A percentile compares a stretch with the other conserved stretches of the same genome.
These are phyloP conservation scores for Corythornis cristatus DNA, from an alignment of 2,113 vertebrate species.

Conservation along the genomic window DNA sequence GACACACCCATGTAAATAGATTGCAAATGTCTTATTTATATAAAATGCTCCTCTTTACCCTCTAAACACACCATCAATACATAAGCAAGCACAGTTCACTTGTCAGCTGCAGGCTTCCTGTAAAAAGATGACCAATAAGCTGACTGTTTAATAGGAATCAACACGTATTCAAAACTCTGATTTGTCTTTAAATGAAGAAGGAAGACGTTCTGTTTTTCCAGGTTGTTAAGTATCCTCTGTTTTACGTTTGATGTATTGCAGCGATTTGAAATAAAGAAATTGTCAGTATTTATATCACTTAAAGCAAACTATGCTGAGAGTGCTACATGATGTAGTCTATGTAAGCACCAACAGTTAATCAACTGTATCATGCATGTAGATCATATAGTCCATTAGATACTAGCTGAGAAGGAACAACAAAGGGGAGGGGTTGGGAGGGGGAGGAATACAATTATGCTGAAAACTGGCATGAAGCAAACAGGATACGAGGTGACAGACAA, in stretches of 20 bases:
- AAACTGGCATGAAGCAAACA: conserved; percentile 67
- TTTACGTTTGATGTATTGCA: conserved; percentile 59
- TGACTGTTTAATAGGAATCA: conserved; percentile 31
- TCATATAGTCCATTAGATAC: conserved; percentile 68
- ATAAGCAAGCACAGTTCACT: conserved; percentile 16
- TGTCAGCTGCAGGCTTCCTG: background rate
- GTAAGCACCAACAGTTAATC: conserved; percentile 65
- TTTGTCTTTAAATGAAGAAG: conserved; percentile 39
- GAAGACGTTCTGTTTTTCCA: conserved; percentile 57
- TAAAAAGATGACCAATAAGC: conserved; percentile 23
- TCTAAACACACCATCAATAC: background rate
- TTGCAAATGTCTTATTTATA: background rate
- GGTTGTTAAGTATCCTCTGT: conserved; percentile 69
- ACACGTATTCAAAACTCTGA: conserved; percentile 43
- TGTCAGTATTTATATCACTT: conserved; percentile 64
- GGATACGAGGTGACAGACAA: conserved; percentile 63
- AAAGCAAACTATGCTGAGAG: conserved; percentile 62
- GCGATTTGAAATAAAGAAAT: conserved; percentile 63
- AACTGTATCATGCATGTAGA: conserved; percentile 52
- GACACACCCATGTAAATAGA: conserved; percentile 5
- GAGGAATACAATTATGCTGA: conserved; percentile 66
- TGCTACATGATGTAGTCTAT: conserved; percentile 40
- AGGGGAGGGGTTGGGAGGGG: conserved; percentile 48
- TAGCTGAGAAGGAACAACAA: conserved; percentile 69
- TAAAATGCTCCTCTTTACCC: background rate